Evolutionary conservation across 1,140 invertebrate species (phyloP).

Genomic region (Magallana gigas): DNA sequence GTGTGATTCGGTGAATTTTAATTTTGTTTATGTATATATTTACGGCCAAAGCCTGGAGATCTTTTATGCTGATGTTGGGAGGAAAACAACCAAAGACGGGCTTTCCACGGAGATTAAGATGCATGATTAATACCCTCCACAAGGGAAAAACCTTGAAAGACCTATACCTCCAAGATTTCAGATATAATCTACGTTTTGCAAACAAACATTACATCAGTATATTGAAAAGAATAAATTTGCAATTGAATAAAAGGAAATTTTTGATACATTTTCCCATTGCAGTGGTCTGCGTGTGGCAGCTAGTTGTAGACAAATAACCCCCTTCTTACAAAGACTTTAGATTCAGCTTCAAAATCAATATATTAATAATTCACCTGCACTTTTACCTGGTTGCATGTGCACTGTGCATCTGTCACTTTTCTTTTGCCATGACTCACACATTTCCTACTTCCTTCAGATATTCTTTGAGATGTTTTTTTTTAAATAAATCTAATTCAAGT

Average conservation of each 20-base stretch:
- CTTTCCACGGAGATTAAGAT: conserved; percentile 20
- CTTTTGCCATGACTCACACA: neutral
- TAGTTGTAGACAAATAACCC: too few species aligned
- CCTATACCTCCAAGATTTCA: neutral
- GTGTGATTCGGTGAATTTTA: conserved; percentile 29
- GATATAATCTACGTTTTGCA: neutral
- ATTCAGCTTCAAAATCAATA: too few species aligned
- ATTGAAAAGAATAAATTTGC: conserved; percentile 8
- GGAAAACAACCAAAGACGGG: conserved; percentile 4
- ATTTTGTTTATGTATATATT: conserved; percentile 36
- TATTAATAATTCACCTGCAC: too few species aligned
- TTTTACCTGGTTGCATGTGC: too few species aligned
- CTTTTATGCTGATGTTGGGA: conserved; percentile 6
- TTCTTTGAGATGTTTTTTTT: too few species aligned
- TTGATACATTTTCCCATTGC: too few species aligned
- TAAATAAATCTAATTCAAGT: too few species aligned
- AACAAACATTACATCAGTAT: neutral
- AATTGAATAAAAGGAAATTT: neutral
- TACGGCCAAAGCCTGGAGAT: conserved; percentile 10
- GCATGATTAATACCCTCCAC: neutral
- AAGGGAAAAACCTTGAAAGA: neutral
- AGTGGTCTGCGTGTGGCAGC: too few species aligned
- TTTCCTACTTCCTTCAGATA: too few species aligned
- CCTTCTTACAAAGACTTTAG: too few species aligned
- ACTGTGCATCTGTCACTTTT: neutral